Percentiles rank a stretch among this genome's conserved stretches.
phyloP scores from a whole-genome alignment of 2,113 vertebrate genomes.

The Gnathonemus echidnorhynchus region DNA sequence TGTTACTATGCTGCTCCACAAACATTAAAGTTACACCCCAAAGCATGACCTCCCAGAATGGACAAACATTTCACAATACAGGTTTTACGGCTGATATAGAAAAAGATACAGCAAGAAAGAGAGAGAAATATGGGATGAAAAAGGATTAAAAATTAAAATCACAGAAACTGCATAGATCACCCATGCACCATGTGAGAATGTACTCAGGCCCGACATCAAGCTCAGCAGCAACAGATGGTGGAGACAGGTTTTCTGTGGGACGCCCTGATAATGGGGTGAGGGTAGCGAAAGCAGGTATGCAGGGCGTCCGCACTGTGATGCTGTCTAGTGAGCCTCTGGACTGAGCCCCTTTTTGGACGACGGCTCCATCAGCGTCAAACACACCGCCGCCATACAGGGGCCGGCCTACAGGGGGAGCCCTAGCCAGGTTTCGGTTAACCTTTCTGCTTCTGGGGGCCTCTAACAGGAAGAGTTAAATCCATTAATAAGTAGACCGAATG shows the following conservation, averaged over 20 bases:
- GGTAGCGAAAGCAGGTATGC: neutral
- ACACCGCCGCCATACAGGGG: neutral
- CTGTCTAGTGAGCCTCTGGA: neutral
- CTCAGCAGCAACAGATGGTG: constrained; percentile 42
- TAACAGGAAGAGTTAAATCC: constrained; percentile 20
- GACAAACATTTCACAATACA: neutral
- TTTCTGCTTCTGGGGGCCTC: constrained; percentile 13
- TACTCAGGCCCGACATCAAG: constrained; percentile 53
- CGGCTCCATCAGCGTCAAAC: neutral
- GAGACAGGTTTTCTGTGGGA: neutral
- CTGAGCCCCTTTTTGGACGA: neutral
- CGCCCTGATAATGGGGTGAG: neutral
- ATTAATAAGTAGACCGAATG: neutral
- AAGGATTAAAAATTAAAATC: constrained; percentile 42
- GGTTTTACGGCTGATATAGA: neutral
- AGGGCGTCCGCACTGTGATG: neutral
- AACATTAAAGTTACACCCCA: neutral
- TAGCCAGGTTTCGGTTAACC: neutral
- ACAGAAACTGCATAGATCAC: constrained; percentile 75
- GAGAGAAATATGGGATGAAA: constrained; percentile 30
- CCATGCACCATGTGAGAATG: constrained; percentile 66
- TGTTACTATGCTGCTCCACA: neutral
- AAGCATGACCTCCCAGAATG: neutral
- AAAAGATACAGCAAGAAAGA: constrained; percentile 21
- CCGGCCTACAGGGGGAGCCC: neutral